Evolutionary conservation across 1,140 invertebrate species (phyloP), one percentile per base, ranked within the genome.

Genomic region (Drosophila burlai): DNA sequence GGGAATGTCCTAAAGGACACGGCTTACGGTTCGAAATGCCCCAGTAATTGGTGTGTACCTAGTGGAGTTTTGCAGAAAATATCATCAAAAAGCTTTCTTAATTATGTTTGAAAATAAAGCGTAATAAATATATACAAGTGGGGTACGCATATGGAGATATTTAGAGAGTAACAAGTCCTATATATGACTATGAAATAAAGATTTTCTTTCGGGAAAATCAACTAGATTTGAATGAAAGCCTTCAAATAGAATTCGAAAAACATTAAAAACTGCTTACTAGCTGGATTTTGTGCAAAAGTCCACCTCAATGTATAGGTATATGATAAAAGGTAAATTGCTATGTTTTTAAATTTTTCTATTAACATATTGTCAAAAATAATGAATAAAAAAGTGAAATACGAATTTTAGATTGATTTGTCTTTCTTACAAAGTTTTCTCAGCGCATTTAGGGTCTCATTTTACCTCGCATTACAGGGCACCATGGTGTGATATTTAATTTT

Each of bases 1-100:
- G 24, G 15, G 47, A 49, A 46, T 46, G 47, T 54, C 26, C 50
- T 34, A 5, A 54, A 36, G 50, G 50, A 54, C 31, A 9, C 11
- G 52, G 31, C 52, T 36, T 38, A 21, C 50, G 6, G 50, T 24
- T 55, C 15, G 15, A 38, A 40, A 40, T 13, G 34, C 15, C 21
- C 15, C 16, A 40, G 15, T 57, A 21, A 57, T 40, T 57, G 54
- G 15, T 55, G 34, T 36, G 9, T 21, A 15, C 21, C 21, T 24
- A 7, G 36, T 11, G 15, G 34, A 24, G 18, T 24, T 24, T 36
- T 9, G 31, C 31, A 18, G n/a, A 45, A 34, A 52, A 13, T 49
- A 49, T n/a, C 16, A 5, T n/a, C 1, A 3, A n/a, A 11, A 11
- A n/a, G 10, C 9, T 5, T 9, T 4, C 9, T 21, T 21, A 21